phyloP scores from a whole-genome alignment of 2,888 invertebrate species.

The Flexamia atlantica region DNA sequence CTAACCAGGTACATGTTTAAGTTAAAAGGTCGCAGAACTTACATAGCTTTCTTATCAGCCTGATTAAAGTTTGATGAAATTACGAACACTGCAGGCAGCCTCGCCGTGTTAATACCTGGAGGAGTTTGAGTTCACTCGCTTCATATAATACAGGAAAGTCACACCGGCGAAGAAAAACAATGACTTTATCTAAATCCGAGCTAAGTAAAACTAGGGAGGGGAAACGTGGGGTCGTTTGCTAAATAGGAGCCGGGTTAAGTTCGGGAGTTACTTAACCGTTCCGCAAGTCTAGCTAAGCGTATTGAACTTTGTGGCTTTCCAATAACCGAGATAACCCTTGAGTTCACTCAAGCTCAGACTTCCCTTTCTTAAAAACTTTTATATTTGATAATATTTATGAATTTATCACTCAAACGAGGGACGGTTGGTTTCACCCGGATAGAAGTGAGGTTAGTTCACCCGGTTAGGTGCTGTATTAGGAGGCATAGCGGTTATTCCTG shows the following conservation, averaged over 20 bases:
- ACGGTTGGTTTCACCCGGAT: too few species aligned
- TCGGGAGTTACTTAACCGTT: conserved; percentile 17
- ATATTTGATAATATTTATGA: not conserved
- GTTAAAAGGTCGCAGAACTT: too few species aligned
- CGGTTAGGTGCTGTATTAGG: too few species aligned
- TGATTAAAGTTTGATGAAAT: too few species aligned
- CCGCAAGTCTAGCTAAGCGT: conserved; percentile 40
- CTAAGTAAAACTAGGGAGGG: conserved; percentile 9
- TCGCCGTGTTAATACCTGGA: too few species aligned
- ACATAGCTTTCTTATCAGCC: too few species aligned
- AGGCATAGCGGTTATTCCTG: too few species aligned
- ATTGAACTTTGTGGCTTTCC: conserved; percentile 43
- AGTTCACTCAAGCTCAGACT: not conserved
- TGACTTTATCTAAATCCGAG: not conserved
- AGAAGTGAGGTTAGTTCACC: too few species aligned
- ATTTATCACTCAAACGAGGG: not conserved
- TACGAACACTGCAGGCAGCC: too few species aligned
- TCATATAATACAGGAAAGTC: too few species aligned
- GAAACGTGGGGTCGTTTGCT: not conserved
- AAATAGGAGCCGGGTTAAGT: conserved; percentile 6
- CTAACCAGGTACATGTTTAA: too few species aligned
- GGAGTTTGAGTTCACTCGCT: too few species aligned
- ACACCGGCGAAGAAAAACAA: not conserved
- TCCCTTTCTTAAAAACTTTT: not conserved
- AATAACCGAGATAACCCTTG: conserved; percentile 26